Base-by-base conservation (phyloP, 2,113 vertebrate species). In the Etheostoma cragini region DNA sequence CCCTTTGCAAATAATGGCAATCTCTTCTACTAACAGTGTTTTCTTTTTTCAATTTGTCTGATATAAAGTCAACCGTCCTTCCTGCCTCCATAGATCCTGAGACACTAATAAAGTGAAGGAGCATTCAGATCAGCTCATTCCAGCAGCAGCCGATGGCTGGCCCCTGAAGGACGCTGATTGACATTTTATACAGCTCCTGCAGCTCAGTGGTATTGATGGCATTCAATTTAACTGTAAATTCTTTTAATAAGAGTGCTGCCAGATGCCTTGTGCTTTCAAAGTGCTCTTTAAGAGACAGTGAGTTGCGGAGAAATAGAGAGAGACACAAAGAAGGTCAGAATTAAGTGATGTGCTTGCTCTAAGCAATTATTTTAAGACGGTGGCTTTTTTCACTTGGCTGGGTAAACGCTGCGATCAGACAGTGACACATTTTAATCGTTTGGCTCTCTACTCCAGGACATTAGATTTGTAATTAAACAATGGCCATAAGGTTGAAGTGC, bases 201-300 rank as follows among this genome's bases (percentile, higher is more conserved):
- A 74, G 83, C 90, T 90, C 78, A 90, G 82, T 83, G 86, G 46
- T 86, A 90, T 93, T 93, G 84, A 92, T 91, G 79, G 30, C 75
- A 77, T 90, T 92, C 88, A 82, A 71, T 89, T 88, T 82, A 89
- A 83, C 78, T 84, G 67, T 80, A 90, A 87, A 78, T 89, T 89
- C 47, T 84, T 91, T 92, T 84, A 92, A 89, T 84, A 76, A 85
- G 87, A 78, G 45, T 63, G 16, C 79, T 74, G 86, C 80, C 60
- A 78, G 72, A 78, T 70, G 56, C 53, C 72, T 72, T 21, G 65
- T 62, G 79, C 76, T 91, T 88, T 70, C 76, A 88, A 76, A 89
- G 77, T 80, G 89, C 83, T 84, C 65, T 89, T 88, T 76, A 85
- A 82, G 72, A 87, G 83, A 83, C 75, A 76, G 49, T 19, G 38